Percentiles rank a stretch among this genome's conserved stretches.
phyloP scores from a whole-genome alignment of 2,888 invertebrate genomes.

The Hermodice carunculata region DNA sequence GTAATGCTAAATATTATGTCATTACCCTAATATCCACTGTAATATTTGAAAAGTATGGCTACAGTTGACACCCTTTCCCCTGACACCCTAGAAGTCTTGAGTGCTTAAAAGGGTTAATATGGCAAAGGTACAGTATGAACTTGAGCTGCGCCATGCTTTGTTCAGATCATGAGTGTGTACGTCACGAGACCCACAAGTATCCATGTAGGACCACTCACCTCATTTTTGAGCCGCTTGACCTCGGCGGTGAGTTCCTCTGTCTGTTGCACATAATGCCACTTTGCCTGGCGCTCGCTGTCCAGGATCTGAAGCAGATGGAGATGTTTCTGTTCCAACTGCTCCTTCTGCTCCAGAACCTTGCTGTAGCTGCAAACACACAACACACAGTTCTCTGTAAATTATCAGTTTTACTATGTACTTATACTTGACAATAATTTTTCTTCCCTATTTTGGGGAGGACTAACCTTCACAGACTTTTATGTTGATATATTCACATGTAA shows the following conservation, averaged over 20 bases:
- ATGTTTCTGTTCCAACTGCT: conserved; percentile 92
- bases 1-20: too few species aligned
- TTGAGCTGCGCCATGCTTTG: background rate
- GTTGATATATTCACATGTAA: too few species aligned
- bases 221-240: conserved; percentile 88
- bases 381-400: background rate
- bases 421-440: too few species aligned
- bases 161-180: too few species aligned
- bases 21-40: too few species aligned
- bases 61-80: too few species aligned
- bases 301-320: conserved; percentile 87
- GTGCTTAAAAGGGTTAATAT: too few species aligned
- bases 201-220: conserved; percentile 74
- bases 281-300: conserved; percentile 91
- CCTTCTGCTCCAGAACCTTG: conserved; percentile 88
- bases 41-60: too few species aligned
- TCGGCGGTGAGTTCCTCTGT: conserved; percentile 91
- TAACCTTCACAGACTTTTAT: too few species aligned
- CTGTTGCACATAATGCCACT: conserved; percentile 94
- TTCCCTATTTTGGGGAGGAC: too few species aligned
- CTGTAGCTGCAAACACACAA: conserved; percentile 79
- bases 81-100: too few species aligned
- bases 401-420: too few species aligned
- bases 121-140: background rate
- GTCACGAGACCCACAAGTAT: background rate